Evolutionary conservation across 2,113 vertebrate species (phyloP), one percentile per base, ranked within the genome.

Genomic region (Nicator chloris): DNA sequence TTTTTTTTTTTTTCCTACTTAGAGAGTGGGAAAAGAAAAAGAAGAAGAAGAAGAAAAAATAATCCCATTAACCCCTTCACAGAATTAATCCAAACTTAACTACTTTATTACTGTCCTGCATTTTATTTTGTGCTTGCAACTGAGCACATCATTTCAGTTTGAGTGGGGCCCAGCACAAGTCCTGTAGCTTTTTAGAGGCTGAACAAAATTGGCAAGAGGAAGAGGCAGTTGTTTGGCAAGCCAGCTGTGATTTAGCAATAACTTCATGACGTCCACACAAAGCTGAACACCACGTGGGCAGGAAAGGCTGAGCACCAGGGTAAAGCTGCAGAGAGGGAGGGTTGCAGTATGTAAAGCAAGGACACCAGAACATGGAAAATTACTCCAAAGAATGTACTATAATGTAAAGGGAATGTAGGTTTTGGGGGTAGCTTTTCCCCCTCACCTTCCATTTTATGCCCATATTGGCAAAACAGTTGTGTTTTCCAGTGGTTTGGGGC

Each of bases 241-340:
- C 40, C 54, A 88, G 75, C 78, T 85, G 91, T 59, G 90, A 94
- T 88, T 94, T 91, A 92, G 96, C 96, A 95, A 92, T 69, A 90
- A 45, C 26, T 78, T 93, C 54, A 28, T 94, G 94, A 95, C 82
- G 50, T 93, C 65, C 30, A 7, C 51, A 31, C 9, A 33, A 66
- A 93, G 68, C 19, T 31, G 54, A 75, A 82, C 3, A 88, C 20
- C 69, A 78, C 27, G 66, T 92, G 90, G 53, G 49, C 68, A 88
- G 88, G 82, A 88, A 83, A 49, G 60, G 68, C 71, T 88, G 33
- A 8, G 2, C 68, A 92, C 44, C 65, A 88, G 82, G 72, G 11
- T 31, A 40, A 33, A 81, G 40, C 60, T 88, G 44, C 49, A 68
- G 51, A 54, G 49, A 77, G 37, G 37, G 26, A 71, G 53, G 37